A percentile compares a stretch with the other conserved stretches of the same genome.
Conservation (phyloP, 2,797 vertebrate genomes). For the Crenichthys baileyi region DNA sequence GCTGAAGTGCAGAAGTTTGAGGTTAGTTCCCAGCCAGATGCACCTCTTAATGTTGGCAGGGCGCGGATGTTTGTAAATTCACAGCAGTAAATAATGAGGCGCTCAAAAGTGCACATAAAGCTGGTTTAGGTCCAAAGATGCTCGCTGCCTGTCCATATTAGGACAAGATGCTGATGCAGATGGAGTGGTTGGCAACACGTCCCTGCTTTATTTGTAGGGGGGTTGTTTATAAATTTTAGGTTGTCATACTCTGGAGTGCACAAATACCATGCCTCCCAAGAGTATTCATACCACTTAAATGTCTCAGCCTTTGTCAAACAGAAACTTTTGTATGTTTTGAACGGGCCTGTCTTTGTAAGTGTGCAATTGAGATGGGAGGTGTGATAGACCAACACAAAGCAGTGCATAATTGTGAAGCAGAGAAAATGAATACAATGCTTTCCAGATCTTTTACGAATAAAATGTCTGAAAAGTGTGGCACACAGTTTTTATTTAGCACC, state of each 20-base stretch:
- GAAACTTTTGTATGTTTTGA: background rate
- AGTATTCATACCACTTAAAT: background rate
- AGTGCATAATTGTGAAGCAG: background rate
- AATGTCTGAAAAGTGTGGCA: background rate
- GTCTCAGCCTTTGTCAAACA: background rate
- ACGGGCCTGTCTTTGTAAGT: too few species aligned
- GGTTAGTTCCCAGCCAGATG: constrained; percentile 69
- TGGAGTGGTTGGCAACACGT: constrained; percentile 20
- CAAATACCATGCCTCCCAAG: background rate
- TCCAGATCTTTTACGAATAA: background rate
- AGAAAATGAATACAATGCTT: background rate
- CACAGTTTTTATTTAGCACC: background rate
- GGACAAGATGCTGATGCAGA: constrained; percentile 63
- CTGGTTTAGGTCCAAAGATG: constrained; percentile 43
- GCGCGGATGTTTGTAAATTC: constrained; percentile 54
- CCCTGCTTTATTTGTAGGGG: constrained; percentile 9
- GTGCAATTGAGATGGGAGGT: too few species aligned
- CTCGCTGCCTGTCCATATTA: constrained; percentile 62
- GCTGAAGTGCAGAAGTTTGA: constrained; percentile 94
- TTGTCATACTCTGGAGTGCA: background rate
- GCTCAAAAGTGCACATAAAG: constrained; percentile 32
- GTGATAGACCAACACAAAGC: background rate
- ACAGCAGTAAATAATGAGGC: constrained; percentile 57
- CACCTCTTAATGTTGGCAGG: constrained; percentile 42
- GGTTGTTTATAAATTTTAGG: background rate